Percentiles rank a stretch among this genome's conserved stretches.
Evolutionary conservation across 2,888 invertebrate species (phyloP).

Genomic region (Drosophila kuntzei): DNA sequence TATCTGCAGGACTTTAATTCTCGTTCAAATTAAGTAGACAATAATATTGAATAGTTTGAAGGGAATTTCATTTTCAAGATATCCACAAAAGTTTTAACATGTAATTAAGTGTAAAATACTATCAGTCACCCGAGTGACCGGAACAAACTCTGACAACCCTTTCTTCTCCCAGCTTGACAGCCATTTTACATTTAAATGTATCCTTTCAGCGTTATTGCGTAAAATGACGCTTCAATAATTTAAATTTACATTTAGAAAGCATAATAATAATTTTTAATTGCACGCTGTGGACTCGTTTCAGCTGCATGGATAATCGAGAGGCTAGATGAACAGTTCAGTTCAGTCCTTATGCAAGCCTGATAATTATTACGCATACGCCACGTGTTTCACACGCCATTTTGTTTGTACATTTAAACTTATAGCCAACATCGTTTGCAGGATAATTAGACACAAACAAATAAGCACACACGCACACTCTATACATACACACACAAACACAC

Average conservation of each 20-base stretch:
- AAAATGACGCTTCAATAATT: constrained; percentile 35
- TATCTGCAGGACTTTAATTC: not conserved
- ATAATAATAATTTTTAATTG: constrained; percentile 76
- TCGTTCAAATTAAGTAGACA: not conserved
- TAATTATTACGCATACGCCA: constrained; percentile 51
- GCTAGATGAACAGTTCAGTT: constrained; percentile 35
- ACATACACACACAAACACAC: constrained; percentile 2
- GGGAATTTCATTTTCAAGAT: not conserved
- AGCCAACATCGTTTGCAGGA: constrained; percentile 46
- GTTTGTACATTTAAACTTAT: constrained; percentile 48
- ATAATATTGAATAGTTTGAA: not conserved
- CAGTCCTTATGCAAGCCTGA: constrained; percentile 4
- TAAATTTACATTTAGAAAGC: constrained; percentile 58
- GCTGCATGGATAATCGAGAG: constrained; percentile 42
- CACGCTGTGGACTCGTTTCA: constrained; percentile 61
- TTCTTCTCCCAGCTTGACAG: not conserved
- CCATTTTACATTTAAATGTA: constrained; percentile 6
- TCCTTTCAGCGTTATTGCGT: constrained; percentile 2
- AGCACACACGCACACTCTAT: constrained; percentile 5
- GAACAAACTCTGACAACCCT: not conserved
- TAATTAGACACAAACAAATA: constrained; percentile 49
- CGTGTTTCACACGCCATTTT: constrained; percentile 61
- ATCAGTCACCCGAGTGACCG: not conserved
- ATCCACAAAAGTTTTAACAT: not conserved
- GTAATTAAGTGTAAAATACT: not conserved